Evolutionary conservation across 2,888 invertebrate species (phyloP).

Genomic region (Dryobota labecula): DNA sequence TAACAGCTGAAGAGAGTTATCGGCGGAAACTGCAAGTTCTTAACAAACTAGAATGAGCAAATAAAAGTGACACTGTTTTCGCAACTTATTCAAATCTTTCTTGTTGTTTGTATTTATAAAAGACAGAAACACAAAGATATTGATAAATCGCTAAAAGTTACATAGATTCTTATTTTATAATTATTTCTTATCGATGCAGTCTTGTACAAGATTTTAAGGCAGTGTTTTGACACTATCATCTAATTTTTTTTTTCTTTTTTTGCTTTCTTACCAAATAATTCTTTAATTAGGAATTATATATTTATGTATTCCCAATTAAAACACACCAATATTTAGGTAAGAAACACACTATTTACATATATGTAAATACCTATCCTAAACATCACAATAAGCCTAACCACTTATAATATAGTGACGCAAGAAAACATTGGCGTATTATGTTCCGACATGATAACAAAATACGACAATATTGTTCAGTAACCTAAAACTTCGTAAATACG

Average conservation of each 20-base stretch:
- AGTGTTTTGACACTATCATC: constrained; percentile 56
- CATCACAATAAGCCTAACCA: constrained; percentile 60
- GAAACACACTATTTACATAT: constrained; percentile 33
- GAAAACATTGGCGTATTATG: constrained; percentile 77
- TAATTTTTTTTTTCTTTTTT: constrained; percentile 27
- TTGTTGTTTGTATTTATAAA: constrained; percentile 12
- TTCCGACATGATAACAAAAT: constrained; percentile 70
- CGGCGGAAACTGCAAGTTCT: constrained; percentile 48
- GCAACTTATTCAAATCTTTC: constrained; percentile 23
- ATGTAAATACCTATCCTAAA: constrained; percentile 34
- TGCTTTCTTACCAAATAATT: constrained; percentile 23
- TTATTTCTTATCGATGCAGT: constrained; percentile 59
- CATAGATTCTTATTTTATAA: constrained; percentile 24
- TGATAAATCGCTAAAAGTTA: neutral
- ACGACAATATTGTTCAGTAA: constrained; percentile 74
- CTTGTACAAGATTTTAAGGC: constrained; percentile 56
- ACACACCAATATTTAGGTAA: constrained; percentile 5
- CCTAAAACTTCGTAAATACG: constrained; percentile 47
- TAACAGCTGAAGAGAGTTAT: constrained; percentile 60
- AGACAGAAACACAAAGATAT: constrained; percentile 26
- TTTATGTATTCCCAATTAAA: constrained; percentile 14
- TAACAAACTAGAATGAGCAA: constrained; percentile 57
- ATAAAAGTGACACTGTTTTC: constrained; percentile 38
- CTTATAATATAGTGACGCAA: constrained; percentile 43
- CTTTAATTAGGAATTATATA: constrained; percentile 5